Conservation (phyloP, 2,113 vertebrate species). For the cattle (Bos taurus) region ARS-UCD2.0 NC_037341.1:41659501-41660000, state of each 20-base stretch:
- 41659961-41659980: neutral
- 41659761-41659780: neutral
- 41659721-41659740: neutral
- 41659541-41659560: neutral
- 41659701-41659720: neutral
- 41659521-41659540: neutral
- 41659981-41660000: neutral
- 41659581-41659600: neutral
- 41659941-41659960: neutral
- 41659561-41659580: neutral
- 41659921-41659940: neutral
- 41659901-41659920: neutral
- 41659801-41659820: neutral
- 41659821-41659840: neutral
- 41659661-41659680: neutral
- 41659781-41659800: neutral
- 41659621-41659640: neutral
- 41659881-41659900: accelerated
- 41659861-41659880: neutral
- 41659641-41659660: neutral
- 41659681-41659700: neutral
- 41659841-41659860: neutral
- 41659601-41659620: neutral
- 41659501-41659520: neutral
- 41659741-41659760: neutral